Base-by-base conservation (phyloP, 2,797 vertebrate genomes). In the Manis javanica region DNA sequence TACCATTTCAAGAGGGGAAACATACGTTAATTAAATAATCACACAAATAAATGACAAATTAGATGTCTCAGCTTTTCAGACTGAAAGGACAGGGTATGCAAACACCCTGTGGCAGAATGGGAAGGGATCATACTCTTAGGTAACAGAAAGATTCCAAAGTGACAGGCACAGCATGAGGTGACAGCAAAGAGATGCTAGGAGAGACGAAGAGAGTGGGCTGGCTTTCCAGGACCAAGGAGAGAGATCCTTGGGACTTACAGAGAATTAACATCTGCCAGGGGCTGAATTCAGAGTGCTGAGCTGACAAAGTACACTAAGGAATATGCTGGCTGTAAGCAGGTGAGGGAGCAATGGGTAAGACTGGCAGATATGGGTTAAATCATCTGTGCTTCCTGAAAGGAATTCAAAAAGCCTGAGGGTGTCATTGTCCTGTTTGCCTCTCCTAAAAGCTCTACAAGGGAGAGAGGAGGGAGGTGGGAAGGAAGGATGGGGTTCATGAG, bases 331-430 rank as follows among this genome's bases (percentile, higher is more conserved):
- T 51, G 6, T 34, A 69, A 87, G 49, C 78, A 94, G 89, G 59
- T 59, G 7, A 29, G 46, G 55, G 55, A 95, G 46, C 85, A 69
- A 26, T 15, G 2, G 6, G 4, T 3, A 34, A 74, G 31, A 66
- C 34, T 16, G 31, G 57, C 23, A 94, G 59, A 53, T 26, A 6
- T 14, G 42, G 55, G 68, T 85, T 72, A 74, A 42, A 49, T 86
- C 71, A 69, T 51, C 64, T 61, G 42, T 34, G 21, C 42, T 92
- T 91, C 46, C 78, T 57, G 64, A 82, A 74, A 71, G 71, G 46
- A 92, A 83, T 37, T 91, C n/a, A 94, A 53, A 95, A 94, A 83
- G 49, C 95, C 78, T 57, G 31, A 59, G 42, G 37, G 87, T 53
- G n/a, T 89, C 24, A 64, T 46, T 53, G 39, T 89, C 59, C 82